Conservation (phyloP, 2,113 vertebrate genomes). For the Halcyon malimbica region DNA sequence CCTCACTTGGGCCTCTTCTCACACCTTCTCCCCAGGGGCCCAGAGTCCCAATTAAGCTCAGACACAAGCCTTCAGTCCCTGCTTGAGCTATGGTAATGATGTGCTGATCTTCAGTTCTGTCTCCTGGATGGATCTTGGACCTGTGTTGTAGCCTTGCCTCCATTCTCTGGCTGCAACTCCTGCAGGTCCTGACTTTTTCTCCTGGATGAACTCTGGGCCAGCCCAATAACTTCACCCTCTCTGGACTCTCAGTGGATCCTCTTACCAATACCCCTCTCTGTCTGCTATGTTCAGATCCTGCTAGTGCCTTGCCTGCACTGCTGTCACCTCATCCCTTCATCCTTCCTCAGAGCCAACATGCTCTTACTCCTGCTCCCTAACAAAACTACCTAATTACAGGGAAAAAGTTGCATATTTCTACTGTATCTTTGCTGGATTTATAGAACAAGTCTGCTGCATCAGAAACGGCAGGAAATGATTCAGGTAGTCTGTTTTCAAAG, state of each 20-base stretch:
- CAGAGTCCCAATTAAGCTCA: not conserved
- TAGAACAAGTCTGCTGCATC: not conserved
- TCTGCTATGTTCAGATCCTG: not conserved
- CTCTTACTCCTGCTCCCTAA: not conserved
- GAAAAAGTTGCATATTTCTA: not conserved
- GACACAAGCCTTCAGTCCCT: not conserved
- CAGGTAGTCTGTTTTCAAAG: not conserved
- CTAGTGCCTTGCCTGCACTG: not conserved
- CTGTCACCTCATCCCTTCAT: not conserved
- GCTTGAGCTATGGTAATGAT: not conserved
- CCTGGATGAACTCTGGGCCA: not conserved
- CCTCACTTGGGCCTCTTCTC: not conserved
- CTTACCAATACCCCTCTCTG: not conserved
- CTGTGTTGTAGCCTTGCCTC: not conserved
- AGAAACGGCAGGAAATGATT: not conserved
- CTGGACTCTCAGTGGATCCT: not conserved
- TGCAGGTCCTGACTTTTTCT: not conserved
- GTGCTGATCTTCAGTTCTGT: not conserved
- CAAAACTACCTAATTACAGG: not conserved
- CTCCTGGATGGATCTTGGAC: not conserved
- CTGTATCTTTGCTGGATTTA: not conserved
- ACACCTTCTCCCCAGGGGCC: not conserved
- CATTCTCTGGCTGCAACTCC: not conserved
- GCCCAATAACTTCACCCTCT: not conserved
- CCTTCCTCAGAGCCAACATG: fast-evolving